A percentile compares a stretch with the other conserved stretches of the same genome.
These are phyloP conservation scores for Ictalurus furcatus DNA, from an alignment of 2,113 vertebrate species.

Conservation along the genomic window DNA sequence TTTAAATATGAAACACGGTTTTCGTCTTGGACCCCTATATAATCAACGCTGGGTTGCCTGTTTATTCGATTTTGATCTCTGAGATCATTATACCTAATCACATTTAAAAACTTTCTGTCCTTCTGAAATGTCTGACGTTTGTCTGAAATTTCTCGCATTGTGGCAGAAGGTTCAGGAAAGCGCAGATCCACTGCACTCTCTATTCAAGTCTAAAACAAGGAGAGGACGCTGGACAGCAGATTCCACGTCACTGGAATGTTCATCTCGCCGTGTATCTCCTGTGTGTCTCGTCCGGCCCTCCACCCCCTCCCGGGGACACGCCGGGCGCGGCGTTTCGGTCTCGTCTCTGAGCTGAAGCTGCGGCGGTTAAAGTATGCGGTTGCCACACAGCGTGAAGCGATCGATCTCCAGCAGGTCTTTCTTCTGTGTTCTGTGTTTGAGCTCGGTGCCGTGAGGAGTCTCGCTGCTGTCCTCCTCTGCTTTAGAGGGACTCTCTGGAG, in stretches of 20 bases:
- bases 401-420: slow-evolving; percentile 95
- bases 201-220: neutral
- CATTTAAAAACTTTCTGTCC: neutral
- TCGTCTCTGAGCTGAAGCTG: slow-evolving; percentile 17
- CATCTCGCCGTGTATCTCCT: too few species aligned
- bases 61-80: neutral
- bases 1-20: neutral
- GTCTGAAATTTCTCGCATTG: neutral
- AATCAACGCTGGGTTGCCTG: neutral
- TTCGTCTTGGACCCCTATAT: neutral
- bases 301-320: neutral
- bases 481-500: slow-evolving; percentile 71
- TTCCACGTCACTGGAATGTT: slow-evolving; percentile 17
- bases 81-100: neutral
- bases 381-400: slow-evolving; percentile 96
- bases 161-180: neutral
- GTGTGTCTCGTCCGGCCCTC: neutral
- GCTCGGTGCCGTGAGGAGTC: slow-evolving; percentile 71
- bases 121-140: neutral
- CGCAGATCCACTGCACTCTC: neutral
- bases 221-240: neutral
- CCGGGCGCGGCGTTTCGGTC: neutral
- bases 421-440: slow-evolving; percentile 82
- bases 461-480: slow-evolving; percentile 75
- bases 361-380: slow-evolving; percentile 75